Evolutionary conservation across 2,797 vertebrate genomes (phyloP).

Genomic region (Sardinella longiceps): DNA sequence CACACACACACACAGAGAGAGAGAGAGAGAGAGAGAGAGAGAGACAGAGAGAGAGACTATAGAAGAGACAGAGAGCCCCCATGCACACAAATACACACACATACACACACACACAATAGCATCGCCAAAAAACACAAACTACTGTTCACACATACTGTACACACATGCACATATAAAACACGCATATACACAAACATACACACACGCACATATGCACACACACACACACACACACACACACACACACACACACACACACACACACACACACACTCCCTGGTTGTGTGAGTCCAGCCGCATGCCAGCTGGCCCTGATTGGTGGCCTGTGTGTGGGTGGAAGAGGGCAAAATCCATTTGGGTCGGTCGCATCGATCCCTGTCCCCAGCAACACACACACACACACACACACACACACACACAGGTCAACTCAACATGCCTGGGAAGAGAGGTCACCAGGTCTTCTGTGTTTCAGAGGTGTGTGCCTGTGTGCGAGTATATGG

Average conservation of each 20-base stretch:
- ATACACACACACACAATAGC: background rate
- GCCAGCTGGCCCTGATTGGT: conserved; percentile 59
- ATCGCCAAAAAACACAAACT: too few species aligned
- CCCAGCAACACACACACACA: conserved; percentile 45
- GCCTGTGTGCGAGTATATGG: too few species aligned
- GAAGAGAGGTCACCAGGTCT: too few species aligned
- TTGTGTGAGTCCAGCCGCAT: conserved; percentile 56
- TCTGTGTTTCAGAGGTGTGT: too few species aligned
- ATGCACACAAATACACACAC: background rate
- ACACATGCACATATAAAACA: too few species aligned
- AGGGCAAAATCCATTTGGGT: conserved; percentile 64
- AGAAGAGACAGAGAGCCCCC: too few species aligned
- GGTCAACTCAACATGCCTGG: too few species aligned
- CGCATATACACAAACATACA: too few species aligned
- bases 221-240: background rate
- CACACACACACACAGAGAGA: background rate
- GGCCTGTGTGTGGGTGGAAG: conserved; percentile 27
- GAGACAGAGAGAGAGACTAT: background rate
- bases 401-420: too few species aligned
- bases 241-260: background rate
- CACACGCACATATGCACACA: too few species aligned
- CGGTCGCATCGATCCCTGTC: conserved; percentile 64
- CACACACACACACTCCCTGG: conserved; percentile 9
- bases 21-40: too few species aligned
- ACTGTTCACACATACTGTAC: too few species aligned